Percentiles rank a stretch among this genome's conserved stretches.
Evolutionary conservation across 2,888 invertebrate genomes (phyloP).

Genomic region (Drosophila villosipedis): DNA sequence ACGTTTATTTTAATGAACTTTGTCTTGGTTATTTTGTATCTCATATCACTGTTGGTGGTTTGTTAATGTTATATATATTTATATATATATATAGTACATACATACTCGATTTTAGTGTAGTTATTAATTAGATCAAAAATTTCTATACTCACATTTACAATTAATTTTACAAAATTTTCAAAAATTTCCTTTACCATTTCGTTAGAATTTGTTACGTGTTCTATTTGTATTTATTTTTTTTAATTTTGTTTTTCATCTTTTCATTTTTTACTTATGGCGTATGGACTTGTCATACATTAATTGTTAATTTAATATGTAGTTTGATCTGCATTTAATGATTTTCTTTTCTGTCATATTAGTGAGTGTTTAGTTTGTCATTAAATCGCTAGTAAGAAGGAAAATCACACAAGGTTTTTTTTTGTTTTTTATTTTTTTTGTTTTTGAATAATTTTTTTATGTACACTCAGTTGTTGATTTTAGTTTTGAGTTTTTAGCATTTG

Average conservation of each 20-base stretch:
- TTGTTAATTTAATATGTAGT: constrained; percentile 26
- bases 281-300: constrained; percentile 72
- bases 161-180: constrained; percentile 73
- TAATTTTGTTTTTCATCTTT: neutral
- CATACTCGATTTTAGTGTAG: constrained; percentile 28
- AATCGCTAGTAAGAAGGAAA: constrained; percentile 74
- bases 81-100: constrained; percentile 13
- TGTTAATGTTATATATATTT: constrained; percentile 63
- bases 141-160: constrained; percentile 70
- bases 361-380: constrained; percentile 40
- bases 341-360: constrained; percentile 35
- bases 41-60: constrained; percentile 82
- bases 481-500: constrained; percentile 9
- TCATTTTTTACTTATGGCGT: constrained; percentile 40
- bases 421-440: constrained; percentile 20
- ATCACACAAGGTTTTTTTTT: constrained; percentile 67
- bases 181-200: constrained; percentile 34
- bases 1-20: constrained; percentile 42
- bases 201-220: constrained; percentile 50
- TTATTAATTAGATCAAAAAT: constrained; percentile 63
- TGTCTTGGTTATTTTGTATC: constrained; percentile 60
- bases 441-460: constrained; percentile 55
- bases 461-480: constrained; percentile 40
- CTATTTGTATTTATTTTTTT: constrained; percentile 43
- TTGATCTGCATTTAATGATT: constrained; percentile 36